Percentiles rank a stretch among this genome's conserved stretches.
phyloP scores from a whole-genome alignment of 2,113 vertebrate species.

The Isurus oxyrinchus region DNA sequence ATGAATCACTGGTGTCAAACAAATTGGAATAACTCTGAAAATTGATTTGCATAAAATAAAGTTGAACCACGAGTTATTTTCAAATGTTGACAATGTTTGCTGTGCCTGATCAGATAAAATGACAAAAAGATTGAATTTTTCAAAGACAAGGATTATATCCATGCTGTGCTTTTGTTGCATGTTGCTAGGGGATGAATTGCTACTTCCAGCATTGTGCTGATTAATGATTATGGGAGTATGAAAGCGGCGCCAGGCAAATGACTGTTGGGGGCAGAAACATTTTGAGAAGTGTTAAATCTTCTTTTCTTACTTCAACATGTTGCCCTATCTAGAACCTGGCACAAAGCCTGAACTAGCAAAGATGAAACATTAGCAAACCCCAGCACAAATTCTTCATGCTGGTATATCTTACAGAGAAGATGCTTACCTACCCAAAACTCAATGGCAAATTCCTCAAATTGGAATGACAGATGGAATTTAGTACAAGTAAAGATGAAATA shows the following conservation, averaged over 20 bases:
- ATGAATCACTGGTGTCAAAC: neutral
- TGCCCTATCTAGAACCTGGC: neutral
- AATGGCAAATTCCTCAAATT: neutral
- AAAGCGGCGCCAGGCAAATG: neutral
- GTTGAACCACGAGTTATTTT: neutral
- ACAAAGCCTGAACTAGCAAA: neutral
- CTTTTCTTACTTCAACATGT: neutral
- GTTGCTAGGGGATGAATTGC: neutral
- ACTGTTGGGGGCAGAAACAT: neutral
- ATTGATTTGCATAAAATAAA: neutral
- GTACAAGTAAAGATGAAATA: neutral
- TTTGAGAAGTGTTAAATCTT: constrained; percentile 11
- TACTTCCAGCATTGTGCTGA: neutral
- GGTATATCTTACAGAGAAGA: neutral
- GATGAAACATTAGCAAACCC: neutral
- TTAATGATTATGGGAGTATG: neutral
- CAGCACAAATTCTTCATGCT: neutral
- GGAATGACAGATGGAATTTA: neutral
- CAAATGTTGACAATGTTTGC: neutral
- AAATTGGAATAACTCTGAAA: neutral
- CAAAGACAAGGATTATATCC: neutral
- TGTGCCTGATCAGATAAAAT: neutral
- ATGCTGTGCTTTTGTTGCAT: neutral
- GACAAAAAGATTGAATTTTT: neutral
- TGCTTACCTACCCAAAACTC: neutral